A percentile compares a stretch with the other conserved stretches of the same genome.
Evolutionary conservation across 2,113 vertebrate species (phyloP).

Genomic region (Erpornis zantholeuca): DNA sequence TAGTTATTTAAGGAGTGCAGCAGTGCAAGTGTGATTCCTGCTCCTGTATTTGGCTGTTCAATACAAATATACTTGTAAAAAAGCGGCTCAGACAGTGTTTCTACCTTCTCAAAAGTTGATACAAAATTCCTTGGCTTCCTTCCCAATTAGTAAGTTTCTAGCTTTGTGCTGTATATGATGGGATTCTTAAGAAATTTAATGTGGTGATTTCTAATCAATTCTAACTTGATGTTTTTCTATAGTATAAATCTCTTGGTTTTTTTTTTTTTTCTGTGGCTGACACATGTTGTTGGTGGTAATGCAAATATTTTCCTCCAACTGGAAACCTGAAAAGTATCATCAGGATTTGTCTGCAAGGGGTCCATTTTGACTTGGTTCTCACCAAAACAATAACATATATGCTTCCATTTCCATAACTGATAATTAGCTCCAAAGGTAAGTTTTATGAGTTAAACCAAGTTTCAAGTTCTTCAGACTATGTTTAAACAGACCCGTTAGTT

Average conservation of each 20-base stretch:
- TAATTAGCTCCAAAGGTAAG: not conserved
- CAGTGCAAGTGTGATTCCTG: not conserved
- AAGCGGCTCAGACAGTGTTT: not conserved
- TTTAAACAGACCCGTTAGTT: not conserved
- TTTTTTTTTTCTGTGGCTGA: not conserved
- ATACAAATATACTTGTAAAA: not conserved
- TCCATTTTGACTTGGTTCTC: not conserved
- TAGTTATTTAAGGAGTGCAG: not conserved
- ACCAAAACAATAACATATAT: accelerated
- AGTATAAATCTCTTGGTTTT: not conserved
- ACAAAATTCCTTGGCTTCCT: not conserved
- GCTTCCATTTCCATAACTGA: not conserved
- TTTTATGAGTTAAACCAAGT: not conserved
- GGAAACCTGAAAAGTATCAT: not conserved
- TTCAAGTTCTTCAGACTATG: not conserved
- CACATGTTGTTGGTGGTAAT: not conserved
- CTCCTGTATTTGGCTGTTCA: not conserved
- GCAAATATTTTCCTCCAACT: not conserved
- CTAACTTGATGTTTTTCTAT: not conserved
- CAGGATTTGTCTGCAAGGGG: not conserved
- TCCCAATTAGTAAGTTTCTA: not conserved
- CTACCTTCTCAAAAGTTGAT: not conserved
- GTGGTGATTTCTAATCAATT: not conserved
- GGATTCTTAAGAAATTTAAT: not conserved
- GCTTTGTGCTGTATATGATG: not conserved